A percentile compares a stretch with the other conserved stretches of the same genome.
phyloP scores from a whole-genome alignment of 2,888 invertebrate genomes.

The Selenia dentaria region DNA sequence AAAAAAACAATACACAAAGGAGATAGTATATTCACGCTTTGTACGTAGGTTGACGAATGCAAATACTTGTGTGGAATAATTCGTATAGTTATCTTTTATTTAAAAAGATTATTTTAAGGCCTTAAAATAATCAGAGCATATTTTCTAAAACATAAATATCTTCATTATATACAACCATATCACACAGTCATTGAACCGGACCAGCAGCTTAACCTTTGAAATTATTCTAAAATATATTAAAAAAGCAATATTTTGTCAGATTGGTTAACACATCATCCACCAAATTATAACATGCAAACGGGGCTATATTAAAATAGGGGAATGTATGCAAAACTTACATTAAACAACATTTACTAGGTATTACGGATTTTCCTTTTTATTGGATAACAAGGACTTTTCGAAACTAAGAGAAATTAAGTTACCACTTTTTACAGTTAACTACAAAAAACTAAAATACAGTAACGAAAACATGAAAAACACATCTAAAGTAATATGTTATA shows the following conservation, averaged over 20 bases:
- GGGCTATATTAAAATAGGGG: slow-evolving; percentile 5
- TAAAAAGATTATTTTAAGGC: too few relatives aligned
- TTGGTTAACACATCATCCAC: slow-evolving; percentile 17
- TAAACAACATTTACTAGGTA: slow-evolving; percentile 56
- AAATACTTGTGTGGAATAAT: too few relatives aligned
- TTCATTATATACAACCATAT: neutral
- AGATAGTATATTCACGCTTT: too few relatives aligned
- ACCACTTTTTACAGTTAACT: slow-evolving; percentile 73
- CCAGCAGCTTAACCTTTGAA: neutral
- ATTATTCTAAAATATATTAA: too few relatives aligned
- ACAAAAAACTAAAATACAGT: slow-evolving; percentile 34
- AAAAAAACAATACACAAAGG: too few relatives aligned
- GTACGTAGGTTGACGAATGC: too few relatives aligned
- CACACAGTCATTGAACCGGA: slow-evolving; percentile 10
- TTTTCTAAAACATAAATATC: too few relatives aligned
- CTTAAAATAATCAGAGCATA: too few relatives aligned
- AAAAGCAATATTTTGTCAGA: slow-evolving; percentile 3
- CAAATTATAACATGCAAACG: slow-evolving; percentile 30
- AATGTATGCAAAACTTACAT: slow-evolving; percentile 68
- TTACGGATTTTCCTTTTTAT: slow-evolving; percentile 25
- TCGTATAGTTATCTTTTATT: too few relatives aligned
- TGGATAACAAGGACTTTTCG: slow-evolving; percentile 38
- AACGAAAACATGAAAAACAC: slow-evolving; percentile 5
- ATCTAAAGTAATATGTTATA: neutral
- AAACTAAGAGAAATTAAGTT: slow-evolving; percentile 76